Base-by-base conservation (phyloP, 2,113 vertebrate genomes). In the Nothocercus julius region DNA sequence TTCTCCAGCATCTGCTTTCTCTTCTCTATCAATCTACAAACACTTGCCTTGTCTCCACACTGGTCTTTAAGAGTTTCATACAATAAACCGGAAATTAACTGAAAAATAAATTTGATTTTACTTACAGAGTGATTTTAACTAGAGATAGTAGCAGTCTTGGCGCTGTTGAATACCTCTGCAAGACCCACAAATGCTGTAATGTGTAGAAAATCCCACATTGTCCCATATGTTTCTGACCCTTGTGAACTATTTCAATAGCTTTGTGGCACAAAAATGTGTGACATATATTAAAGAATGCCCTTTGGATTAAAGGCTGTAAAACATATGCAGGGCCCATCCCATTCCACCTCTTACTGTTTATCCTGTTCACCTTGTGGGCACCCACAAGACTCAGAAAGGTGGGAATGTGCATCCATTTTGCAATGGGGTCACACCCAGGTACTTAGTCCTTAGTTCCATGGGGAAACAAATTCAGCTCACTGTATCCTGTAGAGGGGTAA, bases 381-480 rank as follows among this genome's bases (percentile, higher is more conserved):
- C 21, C 8, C 51, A 44, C 25, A 56, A 9, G 51, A 3, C 12
- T 69, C 13, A 44, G 27, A n/a, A 27, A 63, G 76, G 69, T 76
- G 0, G 13, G 7, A 12, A 25, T 59, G 7, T 3, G 3, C 20
- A 19, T 51, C 9, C 32, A 34, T 75, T 74, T 42, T 72, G 45
- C 78, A 74, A 21, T 1, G 45, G 17, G 27, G 15, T 77, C 20
- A n/a, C 73, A 0, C 58, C 49, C 36, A 83, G 38, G 22, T 66
- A 22, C 3, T 13, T 53, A 22, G 10, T 40, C 20, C 22, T 66
- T 49, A 22, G 21, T 49, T 15, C 25, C 0, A 0, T 15, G 9
- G 30, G 42, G n/a, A 7, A 77, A 27, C 10, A 49, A 30, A 63
- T 80, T n/a, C 32, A 15, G 19, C 51, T 63, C 25, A 15, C 20